Evolutionary conservation across 2,797 vertebrate species (phyloP).

Genomic region (Siniperca scherzeri): DNA sequence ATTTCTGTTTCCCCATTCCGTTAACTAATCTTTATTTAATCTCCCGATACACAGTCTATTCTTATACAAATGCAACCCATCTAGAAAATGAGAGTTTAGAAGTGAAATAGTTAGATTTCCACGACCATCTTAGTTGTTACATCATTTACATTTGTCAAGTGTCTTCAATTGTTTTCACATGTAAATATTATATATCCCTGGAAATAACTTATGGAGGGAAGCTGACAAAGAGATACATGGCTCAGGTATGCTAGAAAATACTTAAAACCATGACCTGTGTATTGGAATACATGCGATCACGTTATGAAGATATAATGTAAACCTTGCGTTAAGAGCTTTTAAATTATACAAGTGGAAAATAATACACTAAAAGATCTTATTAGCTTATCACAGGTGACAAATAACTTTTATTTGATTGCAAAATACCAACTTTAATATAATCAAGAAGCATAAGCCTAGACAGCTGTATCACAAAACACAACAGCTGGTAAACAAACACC

Average conservation of each 20-base stretch:
- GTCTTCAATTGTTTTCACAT: not conserved
- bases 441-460: constrained; percentile 45
- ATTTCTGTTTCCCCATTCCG: not conserved
- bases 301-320: not conserved
- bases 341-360: not conserved
- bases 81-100: not conserved
- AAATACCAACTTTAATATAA: constrained; percentile 40
- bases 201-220: not conserved
- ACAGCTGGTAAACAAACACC: constrained; percentile 50
- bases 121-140: not conserved
- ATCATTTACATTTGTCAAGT: not conserved
- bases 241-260: not conserved
- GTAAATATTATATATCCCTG: not conserved
- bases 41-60: not conserved
- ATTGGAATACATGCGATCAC: not conserved
- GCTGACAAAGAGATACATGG: not conserved
- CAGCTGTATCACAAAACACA: constrained; percentile 50
- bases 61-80: not conserved
- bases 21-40: not conserved
- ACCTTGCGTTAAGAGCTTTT: not conserved
- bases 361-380: not conserved
- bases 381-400: constrained; percentile 5
- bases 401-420: constrained; percentile 22
- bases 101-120: not conserved
- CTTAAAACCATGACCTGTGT: not conserved